phyloP scores from a whole-genome alignment of 1,140 invertebrate genomes.

The Hycleus cichorii region DNA sequence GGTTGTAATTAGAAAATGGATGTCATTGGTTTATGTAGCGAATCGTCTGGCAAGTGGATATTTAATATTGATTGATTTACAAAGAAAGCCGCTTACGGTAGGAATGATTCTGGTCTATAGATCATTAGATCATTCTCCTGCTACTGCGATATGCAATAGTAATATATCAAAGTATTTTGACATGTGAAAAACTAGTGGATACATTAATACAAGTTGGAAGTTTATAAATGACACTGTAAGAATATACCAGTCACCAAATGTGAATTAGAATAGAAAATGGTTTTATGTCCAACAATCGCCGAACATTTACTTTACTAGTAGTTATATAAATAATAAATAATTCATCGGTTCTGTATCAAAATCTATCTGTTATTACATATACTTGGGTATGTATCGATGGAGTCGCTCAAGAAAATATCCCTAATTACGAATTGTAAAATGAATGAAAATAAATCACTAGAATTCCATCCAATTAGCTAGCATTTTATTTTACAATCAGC shows the following conservation, averaged over 20 bases:
- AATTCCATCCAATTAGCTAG: not conserved
- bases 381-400: not conserved
- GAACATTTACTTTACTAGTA: slow-evolving; percentile 6
- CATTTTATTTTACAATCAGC: slow-evolving; percentile 10
- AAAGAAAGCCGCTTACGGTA: slow-evolving; percentile 15
- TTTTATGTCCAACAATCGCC: slow-evolving; percentile 10
- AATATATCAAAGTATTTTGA: slow-evolving; percentile 34
- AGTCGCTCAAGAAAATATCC: not conserved
- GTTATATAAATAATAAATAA: slow-evolving; percentile 12
- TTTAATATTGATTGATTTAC: slow-evolving; percentile 16
- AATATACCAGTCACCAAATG: slow-evolving; percentile 24
- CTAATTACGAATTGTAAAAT: slow-evolving; percentile 13
- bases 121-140: slow-evolving; percentile 27
- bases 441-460: slow-evolving; percentile 16
- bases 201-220: slow-evolving; percentile 26
- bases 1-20: not conserved
- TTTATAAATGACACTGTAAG: slow-evolving; percentile 28
- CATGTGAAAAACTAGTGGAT: slow-evolving; percentile 31
- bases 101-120: slow-evolving; percentile 20
- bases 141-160: slow-evolving; percentile 28
- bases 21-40: slow-evolving; percentile 1
- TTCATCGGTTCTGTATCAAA: not conserved
- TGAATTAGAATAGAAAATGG: slow-evolving; percentile 21
- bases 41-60: slow-evolving; percentile 8
- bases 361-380: not conserved